Conservation (phyloP, 2,797 vertebrate genomes). For the Odontamblyopus lacepedii region DNA sequence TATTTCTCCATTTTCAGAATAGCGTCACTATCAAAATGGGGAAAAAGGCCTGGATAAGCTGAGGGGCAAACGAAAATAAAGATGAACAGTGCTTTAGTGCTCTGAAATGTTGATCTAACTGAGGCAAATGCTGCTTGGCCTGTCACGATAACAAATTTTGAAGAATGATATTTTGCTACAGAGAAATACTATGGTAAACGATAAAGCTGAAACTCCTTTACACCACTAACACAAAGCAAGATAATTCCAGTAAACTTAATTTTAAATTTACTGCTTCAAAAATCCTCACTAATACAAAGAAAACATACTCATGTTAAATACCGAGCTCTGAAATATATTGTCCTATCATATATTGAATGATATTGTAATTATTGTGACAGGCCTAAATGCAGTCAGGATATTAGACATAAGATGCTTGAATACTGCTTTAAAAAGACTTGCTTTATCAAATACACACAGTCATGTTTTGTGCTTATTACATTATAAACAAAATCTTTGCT, state of each 20-base stretch:
- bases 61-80: not conserved
- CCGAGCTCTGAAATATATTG: no score
- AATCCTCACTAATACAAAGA: no score
- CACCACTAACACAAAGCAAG: no score
- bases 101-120: not conserved
- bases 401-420: not conserved
- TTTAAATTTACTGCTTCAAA: no score
- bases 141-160: not conserved
- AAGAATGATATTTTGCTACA: not conserved
- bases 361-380: no score
- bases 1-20: not conserved
- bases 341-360: no score
- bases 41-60: not conserved
- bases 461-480: not conserved
- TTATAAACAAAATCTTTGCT: not conserved
- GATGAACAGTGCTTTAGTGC: not conserved
- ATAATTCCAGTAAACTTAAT: no score
- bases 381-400: not conserved
- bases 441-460: not conserved
- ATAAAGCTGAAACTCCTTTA: no score
- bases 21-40: not conserved
- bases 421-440: not conserved
- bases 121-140: not conserved
- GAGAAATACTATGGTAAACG: no score
- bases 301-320: no score